Conservation (phyloP, 2,888 invertebrate species). For the Orgyia antiqua region DNA sequence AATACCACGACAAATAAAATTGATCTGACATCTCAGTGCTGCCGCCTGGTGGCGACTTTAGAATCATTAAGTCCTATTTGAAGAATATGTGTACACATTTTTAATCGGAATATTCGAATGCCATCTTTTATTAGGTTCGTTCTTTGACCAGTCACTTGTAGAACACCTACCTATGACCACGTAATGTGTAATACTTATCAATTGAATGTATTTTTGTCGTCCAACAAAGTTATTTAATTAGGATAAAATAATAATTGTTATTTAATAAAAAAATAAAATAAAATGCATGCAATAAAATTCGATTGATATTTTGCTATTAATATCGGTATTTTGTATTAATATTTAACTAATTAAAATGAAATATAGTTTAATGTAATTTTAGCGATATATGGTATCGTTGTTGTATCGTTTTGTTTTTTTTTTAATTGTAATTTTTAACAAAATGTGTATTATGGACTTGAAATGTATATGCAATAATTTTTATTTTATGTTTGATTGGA, state of each 20-base stretch:
- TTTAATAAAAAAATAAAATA: conserved; percentile 32
- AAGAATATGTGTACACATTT: too few species aligned
- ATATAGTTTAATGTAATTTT: conserved; percentile 55
- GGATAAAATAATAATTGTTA: conserved; percentile 22
- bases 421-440: conserved; percentile 56
- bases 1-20: too few species aligned
- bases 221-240: conserved; percentile 62
- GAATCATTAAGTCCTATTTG: too few species aligned
- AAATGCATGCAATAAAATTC: conserved; percentile 70
- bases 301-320: conserved; percentile 69
- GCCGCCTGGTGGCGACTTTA: too few species aligned
- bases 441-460: conserved; percentile 36
- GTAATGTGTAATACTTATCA: conserved; percentile 27
- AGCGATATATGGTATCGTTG: conserved; percentile 53
- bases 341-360: conserved; percentile 3
- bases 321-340: conserved; percentile 9
- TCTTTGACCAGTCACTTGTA: conserved; percentile 5
- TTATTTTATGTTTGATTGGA: conserved; percentile 33
- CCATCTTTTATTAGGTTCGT: too few species aligned
- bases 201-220: conserved; percentile 37
- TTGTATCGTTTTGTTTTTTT: conserved; percentile 50
- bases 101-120: too few species aligned
- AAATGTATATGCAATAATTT: conserved; percentile 52
- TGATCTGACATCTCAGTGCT: too few species aligned
- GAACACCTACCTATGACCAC: conserved; percentile 26